Conservation (phyloP, 2,113 vertebrate genomes). For the Tupaia chinensis region DNA sequence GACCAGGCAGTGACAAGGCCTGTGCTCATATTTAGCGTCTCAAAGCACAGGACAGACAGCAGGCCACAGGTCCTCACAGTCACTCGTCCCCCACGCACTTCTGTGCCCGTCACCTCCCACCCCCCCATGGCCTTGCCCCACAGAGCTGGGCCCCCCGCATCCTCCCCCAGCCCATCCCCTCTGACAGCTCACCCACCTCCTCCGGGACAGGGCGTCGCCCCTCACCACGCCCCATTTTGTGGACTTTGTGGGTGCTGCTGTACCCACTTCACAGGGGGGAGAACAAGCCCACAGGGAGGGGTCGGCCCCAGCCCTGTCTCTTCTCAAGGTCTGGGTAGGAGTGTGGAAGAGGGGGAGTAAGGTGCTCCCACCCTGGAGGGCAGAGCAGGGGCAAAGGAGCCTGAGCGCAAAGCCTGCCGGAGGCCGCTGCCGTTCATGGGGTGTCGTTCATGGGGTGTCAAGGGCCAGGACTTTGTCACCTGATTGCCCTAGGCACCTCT, state of each 20-base stretch:
- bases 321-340: too few species aligned
- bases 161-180: not conserved
- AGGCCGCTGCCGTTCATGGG: not conserved
- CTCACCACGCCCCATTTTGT: not conserved
- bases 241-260: not conserved
- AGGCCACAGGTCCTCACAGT: fast-evolving
- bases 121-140: not conserved
- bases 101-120: not conserved
- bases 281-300: not conserved
- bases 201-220: not conserved
- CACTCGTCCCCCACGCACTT: not conserved
- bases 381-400: not conserved
- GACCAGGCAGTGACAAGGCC: not conserved
- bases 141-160: not conserved
- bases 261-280: not conserved
- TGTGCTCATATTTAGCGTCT: not conserved
- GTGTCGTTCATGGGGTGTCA: too few species aligned
- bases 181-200: not conserved
- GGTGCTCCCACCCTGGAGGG: not conserved
- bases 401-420: not conserved
- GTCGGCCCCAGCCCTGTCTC: fast-evolving
- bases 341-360: not conserved
- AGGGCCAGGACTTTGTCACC: not conserved
- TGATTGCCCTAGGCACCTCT: too few species aligned
- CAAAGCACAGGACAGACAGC: not conserved